Conservation (phyloP, 64 coral and sea anemone genomes). For the Stichodactyla mertensii region DNA sequence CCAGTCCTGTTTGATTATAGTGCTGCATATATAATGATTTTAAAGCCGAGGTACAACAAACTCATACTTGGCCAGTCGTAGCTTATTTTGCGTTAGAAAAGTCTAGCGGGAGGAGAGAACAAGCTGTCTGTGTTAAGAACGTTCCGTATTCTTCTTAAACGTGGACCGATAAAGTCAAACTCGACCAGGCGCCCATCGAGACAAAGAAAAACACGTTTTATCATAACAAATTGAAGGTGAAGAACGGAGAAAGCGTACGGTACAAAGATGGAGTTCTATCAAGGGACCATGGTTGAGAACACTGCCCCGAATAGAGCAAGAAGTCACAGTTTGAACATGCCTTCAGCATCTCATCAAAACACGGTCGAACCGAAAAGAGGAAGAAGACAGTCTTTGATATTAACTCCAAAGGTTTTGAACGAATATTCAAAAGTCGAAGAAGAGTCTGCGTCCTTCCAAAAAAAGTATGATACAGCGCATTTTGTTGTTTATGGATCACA, state of each 20-base stretch:
- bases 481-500: slow-evolving; percentile 16
- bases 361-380: background rate
- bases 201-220: slow-evolving; percentile 8
- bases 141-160: background rate
- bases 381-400: slow-evolving; percentile 1
- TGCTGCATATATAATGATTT: background rate
- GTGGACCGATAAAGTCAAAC: background rate
- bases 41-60: background rate
- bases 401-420: slow-evolving; percentile 16
- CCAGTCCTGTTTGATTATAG: background rate
- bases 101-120: background rate
- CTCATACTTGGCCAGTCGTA: background rate
- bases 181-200: background rate
- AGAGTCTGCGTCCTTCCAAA: slow-evolving; percentile 22
- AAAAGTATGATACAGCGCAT: slow-evolving; percentile 11
- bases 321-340: background rate
- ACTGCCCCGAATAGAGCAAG: background rate
- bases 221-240: background rate
- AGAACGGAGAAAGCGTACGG: background rate
- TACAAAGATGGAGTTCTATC: slow-evolving; percentile 17
- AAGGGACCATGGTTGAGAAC: background rate
- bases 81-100: background rate
- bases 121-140: background rate
- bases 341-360: background rate
- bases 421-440: slow-evolving; percentile 24